These are phyloP conservation scores for Sterrhoptilus dennistouni DNA, from an alignment of 2,113 vertebrate genomes.

Conservation along the genomic window DNA sequence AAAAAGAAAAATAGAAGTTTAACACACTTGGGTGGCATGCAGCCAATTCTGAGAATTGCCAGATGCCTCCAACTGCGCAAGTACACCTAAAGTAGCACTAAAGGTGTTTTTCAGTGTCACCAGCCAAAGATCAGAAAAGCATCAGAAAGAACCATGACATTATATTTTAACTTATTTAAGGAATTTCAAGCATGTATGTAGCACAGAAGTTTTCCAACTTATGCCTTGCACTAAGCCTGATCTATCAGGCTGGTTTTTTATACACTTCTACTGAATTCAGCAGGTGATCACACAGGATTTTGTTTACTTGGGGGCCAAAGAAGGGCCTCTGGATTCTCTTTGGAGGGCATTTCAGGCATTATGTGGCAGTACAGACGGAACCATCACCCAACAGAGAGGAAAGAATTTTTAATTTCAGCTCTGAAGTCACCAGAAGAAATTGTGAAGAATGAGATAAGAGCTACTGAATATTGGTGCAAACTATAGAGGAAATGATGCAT, in stretches of 20 bases:
- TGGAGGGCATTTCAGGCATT: background rate
- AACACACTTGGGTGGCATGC: background rate
- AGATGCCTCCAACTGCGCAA: background rate
- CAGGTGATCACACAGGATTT: background rate
- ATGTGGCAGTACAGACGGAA: fast-evolving
- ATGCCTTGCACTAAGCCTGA: background rate
- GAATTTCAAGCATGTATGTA: background rate
- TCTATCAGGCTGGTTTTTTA: fast-evolving
- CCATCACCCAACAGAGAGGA: background rate
- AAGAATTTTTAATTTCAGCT: background rate
- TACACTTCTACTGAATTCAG: background rate
- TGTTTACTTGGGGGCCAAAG: background rate
- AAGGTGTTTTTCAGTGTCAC: background rate
- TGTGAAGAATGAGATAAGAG: background rate
- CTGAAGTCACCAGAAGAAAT: background rate
- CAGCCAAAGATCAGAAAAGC: background rate
- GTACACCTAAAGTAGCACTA: background rate
- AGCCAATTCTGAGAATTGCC: background rate
- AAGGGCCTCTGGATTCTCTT: background rate
- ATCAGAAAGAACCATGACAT: background rate
- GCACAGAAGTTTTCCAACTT: background rate
- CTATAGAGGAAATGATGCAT: background rate
- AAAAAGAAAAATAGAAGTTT: background rate
- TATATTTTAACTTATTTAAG: background rate
- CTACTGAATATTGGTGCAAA: background rate